Base-by-base conservation (phyloP, 2,888 invertebrate species). In the Spisula solida region DNA sequence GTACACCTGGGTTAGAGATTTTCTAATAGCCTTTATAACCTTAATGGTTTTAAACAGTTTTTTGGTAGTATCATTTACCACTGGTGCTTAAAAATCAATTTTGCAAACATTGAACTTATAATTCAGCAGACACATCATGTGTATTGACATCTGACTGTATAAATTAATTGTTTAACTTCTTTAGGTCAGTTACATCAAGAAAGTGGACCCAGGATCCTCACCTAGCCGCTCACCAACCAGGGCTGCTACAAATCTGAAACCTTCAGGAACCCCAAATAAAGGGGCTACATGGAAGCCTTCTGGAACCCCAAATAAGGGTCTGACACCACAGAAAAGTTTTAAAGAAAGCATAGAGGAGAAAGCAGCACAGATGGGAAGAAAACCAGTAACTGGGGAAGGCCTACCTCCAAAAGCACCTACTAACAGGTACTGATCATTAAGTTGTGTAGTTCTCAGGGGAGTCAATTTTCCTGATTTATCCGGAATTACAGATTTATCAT, bases 181-280 rank as follows among this genome's bases (percentile, higher is more conserved):
- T 75, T 55, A 92, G 92, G 95, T 95, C 31, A 94, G 94, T 80
- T 90, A 95, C 66, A 94, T 94, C 41, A 95, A 95, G 91, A 95
- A 95, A 82, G 94, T 95, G 10, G 93, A 94, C 82, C 95, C 95
- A 31, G 94, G 93, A 34, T 89, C 91, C 4, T 89, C 91, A 4
- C 89, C 88, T 1, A 82, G 87, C 56, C 87, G 84, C 25, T 88
- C 93, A 31, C 93, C 94, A 79, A 86, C 90, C 5, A 90, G 85
- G 82, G 87, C 87, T 51, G 41, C 82, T 14, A 25, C 48, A 14
- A 51, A 60, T 55, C 56, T 87, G 41, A 91, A 86, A 89, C 88
- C 91, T 18, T 75, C 86, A 66, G 88, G 82, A 12, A 93, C 92
- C 25, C 91, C 92, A 66, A 84, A 48, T 66, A 93, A 86, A 81